Evolutionary conservation across 2,113 vertebrate species (phyloP), one percentile per base, ranked within the genome.

Genomic region (Stigmatopora argus): DNA sequence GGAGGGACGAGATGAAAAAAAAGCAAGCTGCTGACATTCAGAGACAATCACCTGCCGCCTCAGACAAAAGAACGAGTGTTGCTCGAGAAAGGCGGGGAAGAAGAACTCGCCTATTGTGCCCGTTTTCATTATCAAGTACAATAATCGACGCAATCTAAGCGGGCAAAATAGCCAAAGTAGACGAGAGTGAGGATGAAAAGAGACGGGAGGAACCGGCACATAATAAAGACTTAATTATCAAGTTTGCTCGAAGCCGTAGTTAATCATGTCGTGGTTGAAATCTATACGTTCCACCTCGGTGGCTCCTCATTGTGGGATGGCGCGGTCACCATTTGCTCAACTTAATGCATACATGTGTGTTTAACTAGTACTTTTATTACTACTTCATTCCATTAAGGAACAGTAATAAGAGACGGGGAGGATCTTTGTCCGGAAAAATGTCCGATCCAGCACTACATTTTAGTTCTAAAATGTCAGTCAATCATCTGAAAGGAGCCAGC

Each of bases 191-290:
- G 77, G 72, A 64, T 38, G 77, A 83, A 71, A 78, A 70, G 74
- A 56, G 53, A 56, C 69, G 59, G 46, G 23, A 58, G 70, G 65
- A 49, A 73, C 78, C 75, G 73, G 78, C 46, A 82, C 80, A 88
- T 84, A 84, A 87, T 84, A 80, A 85, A 85, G 77, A 82, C 83
- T 85, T 85, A 79, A 84, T 85, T 88, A 87, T 86, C 82, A 83
- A 80, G 0, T 47, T 71, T 63, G 82, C 84, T 79, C 65, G 65
- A 18, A 71, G 66, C 62, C 51, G 68, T 76, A 76, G 15, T 87
- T 87, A 78, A 82, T 87, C 80, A 78, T 3, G 57, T 62, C 74
- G 69, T 81, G 82, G 83, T 78, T 72, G 79, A 68, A 82, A 78
- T 64, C 70, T 75, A 75, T 67, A 75, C 71, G 70, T 70, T 73